A percentile compares a stretch with the other conserved stretches of the same genome.
Evolutionary conservation across 2,113 vertebrate species (phyloP).

Genomic region (Tupaia chinensis): DNA sequence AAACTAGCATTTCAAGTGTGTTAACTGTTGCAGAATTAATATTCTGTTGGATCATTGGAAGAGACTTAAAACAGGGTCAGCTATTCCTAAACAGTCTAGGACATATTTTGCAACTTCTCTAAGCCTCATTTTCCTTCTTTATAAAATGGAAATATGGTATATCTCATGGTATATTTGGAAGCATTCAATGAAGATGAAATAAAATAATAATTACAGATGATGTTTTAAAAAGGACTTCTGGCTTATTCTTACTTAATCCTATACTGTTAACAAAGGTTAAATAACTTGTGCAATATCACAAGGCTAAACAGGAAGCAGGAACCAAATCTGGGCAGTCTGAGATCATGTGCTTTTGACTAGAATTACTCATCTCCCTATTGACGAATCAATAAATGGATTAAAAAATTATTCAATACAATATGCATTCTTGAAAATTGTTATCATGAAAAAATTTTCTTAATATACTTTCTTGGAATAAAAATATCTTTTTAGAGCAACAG

Average conservation of each 20-base stretch:
- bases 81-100: neutral
- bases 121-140: conserved; percentile 1
- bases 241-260: neutral
- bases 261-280: neutral
- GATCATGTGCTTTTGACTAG: neutral
- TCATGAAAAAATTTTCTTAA: neutral
- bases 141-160: neutral
- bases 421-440: neutral
- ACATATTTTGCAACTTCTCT: neutral
- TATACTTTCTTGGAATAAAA: conserved; percentile 36
- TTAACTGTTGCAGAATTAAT: neutral
- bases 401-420: neutral
- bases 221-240: neutral
- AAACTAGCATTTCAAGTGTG: neutral
- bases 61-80: neutral
- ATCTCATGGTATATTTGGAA: conserved; percentile 1
- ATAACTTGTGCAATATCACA: neutral
- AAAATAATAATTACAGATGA: neutral
- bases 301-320: neutral
- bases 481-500: neutral
- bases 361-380: neutral
- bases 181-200: neutral
- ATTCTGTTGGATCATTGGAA: neutral
- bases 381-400: neutral
- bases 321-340: neutral